Percentiles rank a stretch among this genome's conserved stretches.
These are phyloP conservation scores for Paragorgia papillata DNA, from an alignment of 92 coral and sea anemone species.

Conservation along the genomic window DNA sequence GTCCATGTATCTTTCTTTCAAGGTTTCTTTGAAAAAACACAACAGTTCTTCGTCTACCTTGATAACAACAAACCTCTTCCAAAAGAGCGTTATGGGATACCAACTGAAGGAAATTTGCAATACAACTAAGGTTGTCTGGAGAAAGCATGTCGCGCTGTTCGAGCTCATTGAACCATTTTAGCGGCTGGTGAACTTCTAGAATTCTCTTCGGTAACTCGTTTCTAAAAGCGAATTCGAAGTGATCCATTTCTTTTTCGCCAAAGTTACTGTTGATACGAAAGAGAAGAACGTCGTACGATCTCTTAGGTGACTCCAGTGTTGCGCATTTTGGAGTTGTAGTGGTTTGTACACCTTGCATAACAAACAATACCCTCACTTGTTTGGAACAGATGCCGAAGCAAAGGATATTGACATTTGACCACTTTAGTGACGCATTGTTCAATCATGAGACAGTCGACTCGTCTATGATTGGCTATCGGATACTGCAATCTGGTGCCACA, in stretches of 20 bases:
- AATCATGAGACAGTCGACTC: too few species aligned
- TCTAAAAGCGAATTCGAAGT: slow-evolving; percentile 20
- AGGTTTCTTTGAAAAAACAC: slow-evolving; percentile 19
- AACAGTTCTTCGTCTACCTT: slow-evolving; percentile 4
- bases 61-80: background rate
- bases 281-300: slow-evolving; percentile 18
- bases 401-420: too few species aligned
- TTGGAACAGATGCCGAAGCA: too few species aligned
- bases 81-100: background rate
- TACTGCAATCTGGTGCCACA: too few species aligned
- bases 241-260: slow-evolving; percentile 17
- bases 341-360: background rate
- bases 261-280: slow-evolving; percentile 8
- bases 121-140: background rate
- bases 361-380: background rate
- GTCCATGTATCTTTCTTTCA: slow-evolving; percentile 7
- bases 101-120: slow-evolving; percentile 1
- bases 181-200: slow-evolving; percentile 14
- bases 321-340: slow-evolving; percentile 10
- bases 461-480: too few species aligned
- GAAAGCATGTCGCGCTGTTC: slow-evolving; percentile 7
- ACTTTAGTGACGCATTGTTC: too few species aligned
- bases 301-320: slow-evolving; percentile 31
- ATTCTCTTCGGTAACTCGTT: slow-evolving; percentile 1
- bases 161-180: slow-evolving; percentile 12